These are phyloP conservation scores for Coronaproctus castanopsis DNA, from an alignment of 2,888 invertebrate species.

Conservation along the genomic window DNA sequence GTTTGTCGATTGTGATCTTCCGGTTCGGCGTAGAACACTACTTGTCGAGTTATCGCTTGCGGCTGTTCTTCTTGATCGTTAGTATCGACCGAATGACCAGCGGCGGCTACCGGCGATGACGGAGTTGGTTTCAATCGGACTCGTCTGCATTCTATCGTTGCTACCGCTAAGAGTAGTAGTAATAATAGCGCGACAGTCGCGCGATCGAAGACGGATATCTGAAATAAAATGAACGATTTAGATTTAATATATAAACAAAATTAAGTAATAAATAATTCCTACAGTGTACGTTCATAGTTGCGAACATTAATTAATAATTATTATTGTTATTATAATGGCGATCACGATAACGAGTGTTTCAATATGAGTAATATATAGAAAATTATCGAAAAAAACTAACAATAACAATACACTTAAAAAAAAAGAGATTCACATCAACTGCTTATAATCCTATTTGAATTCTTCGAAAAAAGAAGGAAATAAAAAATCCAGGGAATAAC, in stretches of 20 bases:
- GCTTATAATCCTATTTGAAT: no score
- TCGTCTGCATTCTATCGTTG: constrained; percentile 28
- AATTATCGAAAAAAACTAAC: no score
- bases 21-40: constrained; percentile 26
- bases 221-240: neutral
- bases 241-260: neutral
- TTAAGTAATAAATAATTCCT: neutral
- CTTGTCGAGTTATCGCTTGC: constrained; percentile 18
- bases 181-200: no score
- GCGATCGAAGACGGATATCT: constrained; percentile 3
- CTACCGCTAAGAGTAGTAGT: constrained; percentile 14
- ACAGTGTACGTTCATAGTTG: no score
- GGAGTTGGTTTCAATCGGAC: constrained; percentile 31
- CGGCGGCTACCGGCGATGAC: constrained; percentile 29
- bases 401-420: no score
- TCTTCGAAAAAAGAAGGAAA: no score
- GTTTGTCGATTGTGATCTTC: constrained; percentile 17
- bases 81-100: constrained; percentile 20
- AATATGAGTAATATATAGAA: no score
- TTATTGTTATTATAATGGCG: no score
- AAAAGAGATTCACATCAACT: no score
- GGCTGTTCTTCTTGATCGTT: neutral
- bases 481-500: no score
- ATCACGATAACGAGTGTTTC: no score
- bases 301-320: no score